Evolutionary conservation across 2,113 vertebrate genomes (phyloP), one percentile per base, ranked within the genome.

Genomic region (Corydoras maculifer): DNA sequence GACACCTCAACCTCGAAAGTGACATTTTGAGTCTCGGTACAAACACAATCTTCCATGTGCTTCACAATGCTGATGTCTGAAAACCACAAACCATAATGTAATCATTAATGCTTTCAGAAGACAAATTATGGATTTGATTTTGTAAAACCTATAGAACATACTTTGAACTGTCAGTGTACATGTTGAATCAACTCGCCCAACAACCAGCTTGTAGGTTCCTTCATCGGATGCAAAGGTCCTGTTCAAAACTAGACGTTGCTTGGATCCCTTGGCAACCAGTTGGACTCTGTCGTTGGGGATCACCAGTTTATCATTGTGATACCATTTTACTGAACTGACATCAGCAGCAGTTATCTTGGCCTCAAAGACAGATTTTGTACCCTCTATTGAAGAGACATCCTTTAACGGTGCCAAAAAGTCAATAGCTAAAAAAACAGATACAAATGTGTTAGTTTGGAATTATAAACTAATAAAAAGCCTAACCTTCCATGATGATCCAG

Each of bases 11-110:
- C 95, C 30, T 96, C 88, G n/a, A 98, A 93, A 2, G 84, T 89
- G 30, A 98, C 93, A 64, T 98, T 94, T 83, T 99, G 94, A 9
- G 97, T 98, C 86, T 99, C 97, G 0, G 94, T 94, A 81, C 95
- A 98, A 57, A 93, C 91, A 61, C 86, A 85, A 73, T 97, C 91
- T 67, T 75, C 88, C 81, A 98, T 93, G 8, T 92, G 91, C 75
- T 84, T 91, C 80, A 97, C 81, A 60, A 98, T 98, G 78, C 85
- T 70, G 83, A 94, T 90, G 88, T 88, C 93, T 94, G 55, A 49
- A 65, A 75, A 73, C 59, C 31, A 15, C 64, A 68, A 67, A 62
- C 54, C 29, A 67, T 25, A 48, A 66, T 68, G 2, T 1, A 12
- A 48, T 60, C 9, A 53, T 60, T 54, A 55, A 12, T 59, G 48